Evolutionary conservation across 2,113 vertebrate genomes (phyloP), one percentile per base, ranked within the genome.

Genomic region (Chitala chitala): DNA sequence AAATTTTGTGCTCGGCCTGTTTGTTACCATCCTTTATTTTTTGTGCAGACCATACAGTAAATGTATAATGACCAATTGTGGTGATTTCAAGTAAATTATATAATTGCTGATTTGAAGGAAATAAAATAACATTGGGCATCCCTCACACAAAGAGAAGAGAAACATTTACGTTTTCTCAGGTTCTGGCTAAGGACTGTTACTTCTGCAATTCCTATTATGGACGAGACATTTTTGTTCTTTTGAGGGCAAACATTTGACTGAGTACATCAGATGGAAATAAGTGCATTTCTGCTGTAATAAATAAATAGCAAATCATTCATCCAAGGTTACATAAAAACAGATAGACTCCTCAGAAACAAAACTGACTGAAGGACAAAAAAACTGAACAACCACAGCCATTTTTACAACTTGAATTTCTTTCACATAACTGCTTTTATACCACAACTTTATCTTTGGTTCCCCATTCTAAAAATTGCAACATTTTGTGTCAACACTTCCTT

Each of bases 401-500:
- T 86, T 91, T 91, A 86, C 85, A 89, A 87, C 87, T 90, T 90
- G 90, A 92, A 92, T 93, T 89, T 94, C 92, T 91, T 93, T 86
- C 84, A 92, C 92, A 94, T 93, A 94, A 94, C 92, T 95, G 90
- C 86, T 90, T 93, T 92, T 91, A 94, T 92, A 94, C 93, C 90
- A 83, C 94, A 94, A 84, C 78, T 82, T 85, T 86, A 87, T 82
- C 2, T 78, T 85, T 88, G 86, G 86, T 95, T 98, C 95, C 93
- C 80, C 78, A 91, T 94, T 96, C 83, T 91, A 87, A 85, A 85
- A 90, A 90, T 91, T 92, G 93, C 94, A 96, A 92, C 40, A 68
- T 1, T n/a, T 22, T 92, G 92, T 93, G 90, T 86, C 86, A 90
- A 90, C 87, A 90, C 92, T 97, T 98, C 95, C 95, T n/a, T 93